phyloP scores from a whole-genome alignment of 1,140 invertebrate species.

The Pteromalus puparum region DNA sequence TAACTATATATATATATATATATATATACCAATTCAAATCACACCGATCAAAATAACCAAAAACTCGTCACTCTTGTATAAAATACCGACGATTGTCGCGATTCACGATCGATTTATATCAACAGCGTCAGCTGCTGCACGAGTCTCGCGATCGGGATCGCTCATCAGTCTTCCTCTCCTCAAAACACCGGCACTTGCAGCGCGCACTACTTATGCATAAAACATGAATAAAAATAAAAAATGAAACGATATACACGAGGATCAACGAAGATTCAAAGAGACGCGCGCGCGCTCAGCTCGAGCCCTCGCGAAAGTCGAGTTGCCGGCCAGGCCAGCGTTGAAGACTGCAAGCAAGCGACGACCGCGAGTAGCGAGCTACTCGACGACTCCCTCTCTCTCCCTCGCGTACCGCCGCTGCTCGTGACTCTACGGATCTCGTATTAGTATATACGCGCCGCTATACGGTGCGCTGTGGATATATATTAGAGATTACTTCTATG shows the following conservation, averaged over 20 bases:
- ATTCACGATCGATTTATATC: too few relatives aligned
- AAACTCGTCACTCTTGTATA: not conserved
- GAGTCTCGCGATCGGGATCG: too few relatives aligned
- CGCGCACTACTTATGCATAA: too few relatives aligned
- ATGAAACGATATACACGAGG: too few relatives aligned
- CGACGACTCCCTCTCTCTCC: not conserved
- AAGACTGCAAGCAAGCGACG: constrained; percentile 22
- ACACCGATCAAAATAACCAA: not conserved
- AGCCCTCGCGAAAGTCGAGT: not conserved
- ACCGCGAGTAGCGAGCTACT: not conserved
- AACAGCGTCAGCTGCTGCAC: too few relatives aligned
- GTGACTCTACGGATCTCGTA: not conserved
- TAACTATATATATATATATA: too few relatives aligned
- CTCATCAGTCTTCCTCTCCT: too few relatives aligned
- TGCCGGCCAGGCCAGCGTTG: not conserved
- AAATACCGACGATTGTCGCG: too few relatives aligned
- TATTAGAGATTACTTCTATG: too few relatives aligned
- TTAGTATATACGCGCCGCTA: not conserved
- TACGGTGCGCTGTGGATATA: not conserved
- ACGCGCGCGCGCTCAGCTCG: too few relatives aligned
- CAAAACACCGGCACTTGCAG: too few relatives aligned
- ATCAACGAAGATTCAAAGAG: not conserved
- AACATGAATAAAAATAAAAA: too few relatives aligned
- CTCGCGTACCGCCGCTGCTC: not conserved
- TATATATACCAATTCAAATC: not conserved